Evolutionary conservation across 2,113 vertebrate genomes (phyloP), one percentile per base, ranked within the genome.

Genomic region (zebrafish (Danio rerio)): DNA sequence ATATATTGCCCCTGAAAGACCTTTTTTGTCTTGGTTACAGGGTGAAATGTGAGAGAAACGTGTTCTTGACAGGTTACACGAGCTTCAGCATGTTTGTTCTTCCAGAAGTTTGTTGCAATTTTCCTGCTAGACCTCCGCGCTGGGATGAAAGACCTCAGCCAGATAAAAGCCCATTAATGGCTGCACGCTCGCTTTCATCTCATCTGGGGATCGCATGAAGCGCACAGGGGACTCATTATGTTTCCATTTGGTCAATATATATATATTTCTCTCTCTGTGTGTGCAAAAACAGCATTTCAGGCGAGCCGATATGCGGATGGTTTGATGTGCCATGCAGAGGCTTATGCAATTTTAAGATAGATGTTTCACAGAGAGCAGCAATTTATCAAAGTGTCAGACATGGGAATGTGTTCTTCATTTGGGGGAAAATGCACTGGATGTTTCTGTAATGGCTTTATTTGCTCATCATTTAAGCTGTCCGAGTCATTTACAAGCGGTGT

Each of bases 351-450:
- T 13, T 56, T 59, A 56, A 7, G 31, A 31, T 13, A 42, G 75
- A 81, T 84, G 13, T 40, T 50, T 45, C 20, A 40, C 70, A 50
- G 13, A 12, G 9, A 50, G 61, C 63, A 71, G 13, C 42, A 10
- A 20, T 82, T 80, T 10, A 43, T 80, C 20, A 78, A 52, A 65
- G 73, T 53, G 59, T 85, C 42, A 42, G 40, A 21, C 72, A 56
- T 12, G 62, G 63, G 55, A 40, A 11, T 63, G 53, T 18, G 59
- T 72, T 84, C 61, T 77, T 82, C 45, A 65, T 82, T 16, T 86
- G 16, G 5, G 10, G 56, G 43, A 82, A 73, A 65, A 42, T n/a
- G 9, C 77, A 49, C 31, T 47, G 7, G 42, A 85, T 79, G 53
- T 80, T 52, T 43, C 3, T 0, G 13, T 59, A 74, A 79, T 71